Base-by-base conservation (phyloP, 2,113 vertebrate species). In the Sceloporus undulatus region DNA sequence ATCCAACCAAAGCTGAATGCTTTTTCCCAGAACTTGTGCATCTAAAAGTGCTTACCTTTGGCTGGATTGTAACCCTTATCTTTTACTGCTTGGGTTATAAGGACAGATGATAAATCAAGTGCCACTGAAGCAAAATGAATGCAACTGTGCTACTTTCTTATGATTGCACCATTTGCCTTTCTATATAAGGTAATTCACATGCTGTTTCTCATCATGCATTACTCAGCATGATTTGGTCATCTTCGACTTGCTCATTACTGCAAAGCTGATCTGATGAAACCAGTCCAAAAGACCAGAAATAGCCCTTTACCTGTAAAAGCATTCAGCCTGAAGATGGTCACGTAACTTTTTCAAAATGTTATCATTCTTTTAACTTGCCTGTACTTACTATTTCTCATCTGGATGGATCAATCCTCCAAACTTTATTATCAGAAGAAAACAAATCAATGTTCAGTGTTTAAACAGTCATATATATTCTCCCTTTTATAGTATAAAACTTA, bases 171-270 rank as follows among this genome's bases (percentile, higher is more conserved):
- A 56, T 25, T 27, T 56, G 62, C 79, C 66, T 91, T 91, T 80
- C 92, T 91, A 92, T 91, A 93, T 92, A 93, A 91, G 93, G 91
- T 48, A 82, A 92, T 19, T 65, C 38, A 84, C 66, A 90, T 87
- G 89, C 85, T 87, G 79, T 76, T 82, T 92, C 90, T 84, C 85
- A 79, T 85, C 87, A 89, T 19, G 1, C 83, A 91, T 87, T 86
- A 91, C 88, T 86, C 80, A 88, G 92, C 82, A 84, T 23, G 52
- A 76, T 13, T 48, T 84, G 87, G 62, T 88, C 84, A 62, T 38
- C 48, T 77, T 91, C 85, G 68, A 79, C 56, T 85, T 85, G 27
- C 52, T 82, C 85, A 62, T 34, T 1, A n/a, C 13, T 48, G 73
- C 79, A 88, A 59, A 16, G 29, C 65, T 80, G 82, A 2, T 79